A percentile compares a stretch with the other conserved stretches of the same genome.
These are phyloP conservation scores for Cryptophagus acutangulus DNA, from an alignment of 2,888 invertebrate genomes.

Conservation along the genomic window DNA sequence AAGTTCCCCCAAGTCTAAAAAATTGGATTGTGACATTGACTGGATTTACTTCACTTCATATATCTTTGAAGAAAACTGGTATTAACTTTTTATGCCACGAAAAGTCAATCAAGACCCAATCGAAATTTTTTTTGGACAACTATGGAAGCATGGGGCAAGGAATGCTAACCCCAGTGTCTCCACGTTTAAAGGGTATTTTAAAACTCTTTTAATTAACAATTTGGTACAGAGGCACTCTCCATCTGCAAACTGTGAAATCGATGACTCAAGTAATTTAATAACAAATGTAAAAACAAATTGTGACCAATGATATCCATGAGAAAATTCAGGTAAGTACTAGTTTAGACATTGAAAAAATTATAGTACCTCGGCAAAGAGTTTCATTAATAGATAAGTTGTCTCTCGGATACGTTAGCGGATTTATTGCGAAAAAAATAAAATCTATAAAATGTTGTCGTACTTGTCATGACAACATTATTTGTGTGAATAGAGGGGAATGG, in stretches of 20 bases:
- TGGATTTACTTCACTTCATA: slow-evolving; percentile 7
- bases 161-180: slow-evolving; percentile 11
- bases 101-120: slow-evolving; percentile 13
- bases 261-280: slow-evolving; percentile 10
- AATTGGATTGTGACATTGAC: slow-evolving; percentile 11
- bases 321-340: not conserved
- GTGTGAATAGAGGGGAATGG: not conserved
- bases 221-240: slow-evolving; percentile 10
- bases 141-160: slow-evolving; percentile 10
- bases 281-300: too few species aligned
- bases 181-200: slow-evolving; percentile 12
- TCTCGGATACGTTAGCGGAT: not conserved
- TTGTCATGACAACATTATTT: not conserved
- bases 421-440: not conserved
- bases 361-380: not conserved
- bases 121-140: slow-evolving; percentile 14
- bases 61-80: not conserved
- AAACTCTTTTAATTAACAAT: slow-evolving; percentile 13
- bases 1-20: slow-evolving; percentile 9
- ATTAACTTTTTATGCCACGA: slow-evolving; percentile 6
- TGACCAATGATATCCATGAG: too few species aligned
- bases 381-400: too few species aligned
- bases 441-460: not conserved
- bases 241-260: slow-evolving; percentile 11
- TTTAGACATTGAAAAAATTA: not conserved